These are phyloP conservation scores for Aselliscus stoliczkanus DNA, from an alignment of 2,797 vertebrate species.

Conservation along the genomic window DNA sequence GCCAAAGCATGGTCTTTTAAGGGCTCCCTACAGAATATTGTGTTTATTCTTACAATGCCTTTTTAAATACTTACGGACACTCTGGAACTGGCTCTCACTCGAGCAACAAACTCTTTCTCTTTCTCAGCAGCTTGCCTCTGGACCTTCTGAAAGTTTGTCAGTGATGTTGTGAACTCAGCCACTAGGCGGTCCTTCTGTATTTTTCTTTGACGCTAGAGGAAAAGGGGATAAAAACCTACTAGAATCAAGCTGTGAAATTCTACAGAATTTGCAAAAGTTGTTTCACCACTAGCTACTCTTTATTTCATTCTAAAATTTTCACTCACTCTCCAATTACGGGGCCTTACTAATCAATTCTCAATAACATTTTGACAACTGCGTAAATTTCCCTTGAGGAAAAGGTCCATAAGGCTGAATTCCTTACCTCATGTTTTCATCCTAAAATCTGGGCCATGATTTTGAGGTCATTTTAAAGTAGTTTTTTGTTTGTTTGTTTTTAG, in stretches of 20 bases:
- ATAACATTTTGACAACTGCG: background rate
- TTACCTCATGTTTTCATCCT: background rate
- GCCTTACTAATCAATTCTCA: background rate
- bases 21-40: background rate
- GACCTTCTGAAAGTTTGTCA: slow-evolving; percentile 92
- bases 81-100: slow-evolving; percentile 94
- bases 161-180: slow-evolving; percentile 91
- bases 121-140: slow-evolving; percentile 93
- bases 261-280: background rate
- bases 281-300: background rate
- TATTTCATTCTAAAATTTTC: background rate
- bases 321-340: background rate
- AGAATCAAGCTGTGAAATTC: slow-evolving; percentile 52
- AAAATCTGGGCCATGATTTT: background rate
- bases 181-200: slow-evolving; percentile 94
- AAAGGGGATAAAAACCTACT: background rate
- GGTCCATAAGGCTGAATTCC: background rate
- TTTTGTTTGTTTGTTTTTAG: background rate
- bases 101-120: slow-evolving; percentile 94
- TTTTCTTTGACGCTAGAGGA: slow-evolving; percentile 92
- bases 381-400: slow-evolving; percentile 1
- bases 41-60: background rate
- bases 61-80: slow-evolving; percentile 88
- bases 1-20: background rate
- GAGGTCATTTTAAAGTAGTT: background rate